phyloP scores from a whole-genome alignment of 2,113 vertebrate species.

The Oceanodroma tethys region DNA sequence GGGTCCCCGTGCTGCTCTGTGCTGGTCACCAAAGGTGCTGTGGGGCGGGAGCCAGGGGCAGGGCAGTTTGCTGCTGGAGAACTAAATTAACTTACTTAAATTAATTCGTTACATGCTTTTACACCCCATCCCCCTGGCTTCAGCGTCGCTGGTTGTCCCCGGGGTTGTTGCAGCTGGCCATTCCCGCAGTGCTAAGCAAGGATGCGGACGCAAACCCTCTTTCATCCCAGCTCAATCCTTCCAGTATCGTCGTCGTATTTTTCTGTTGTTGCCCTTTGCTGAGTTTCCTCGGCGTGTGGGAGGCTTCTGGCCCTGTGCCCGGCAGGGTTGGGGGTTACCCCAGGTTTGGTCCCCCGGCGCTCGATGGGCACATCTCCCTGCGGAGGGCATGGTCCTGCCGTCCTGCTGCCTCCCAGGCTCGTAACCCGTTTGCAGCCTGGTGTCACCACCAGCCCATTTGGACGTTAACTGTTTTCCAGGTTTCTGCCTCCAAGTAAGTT shows the following conservation, averaged over 20 bases:
- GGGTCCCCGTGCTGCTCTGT: neutral
- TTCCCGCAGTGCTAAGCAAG: neutral
- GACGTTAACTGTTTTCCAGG: neutral
- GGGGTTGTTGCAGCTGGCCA: neutral
- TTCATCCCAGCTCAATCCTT: neutral
- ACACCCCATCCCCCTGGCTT: neutral
- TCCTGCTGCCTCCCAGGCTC: neutral
- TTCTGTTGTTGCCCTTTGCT: neutral
- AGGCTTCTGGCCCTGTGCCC: neutral
- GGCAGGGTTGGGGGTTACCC: neutral
- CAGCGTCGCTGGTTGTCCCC: neutral
- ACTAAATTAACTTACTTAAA: neutral
- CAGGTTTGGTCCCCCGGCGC: neutral
- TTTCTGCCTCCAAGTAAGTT: neutral
- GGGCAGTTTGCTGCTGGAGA: neutral
- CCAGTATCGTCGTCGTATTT: fast-evolving
- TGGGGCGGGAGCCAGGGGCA: neutral
- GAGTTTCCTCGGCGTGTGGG: neutral
- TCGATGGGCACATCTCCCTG: neutral
- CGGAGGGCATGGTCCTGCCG: neutral
- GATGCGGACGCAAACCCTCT: fast-evolving
- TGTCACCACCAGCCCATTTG: neutral
- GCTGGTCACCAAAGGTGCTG: neutral
- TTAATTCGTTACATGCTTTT: neutral
- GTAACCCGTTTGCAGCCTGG: fast-evolving